A percentile compares a stretch with the other conserved stretches of the same genome.
These are phyloP conservation scores for Dasyurus viverrinus DNA, from an alignment of 2,113 vertebrate species.

Conservation along the genomic window DNA sequence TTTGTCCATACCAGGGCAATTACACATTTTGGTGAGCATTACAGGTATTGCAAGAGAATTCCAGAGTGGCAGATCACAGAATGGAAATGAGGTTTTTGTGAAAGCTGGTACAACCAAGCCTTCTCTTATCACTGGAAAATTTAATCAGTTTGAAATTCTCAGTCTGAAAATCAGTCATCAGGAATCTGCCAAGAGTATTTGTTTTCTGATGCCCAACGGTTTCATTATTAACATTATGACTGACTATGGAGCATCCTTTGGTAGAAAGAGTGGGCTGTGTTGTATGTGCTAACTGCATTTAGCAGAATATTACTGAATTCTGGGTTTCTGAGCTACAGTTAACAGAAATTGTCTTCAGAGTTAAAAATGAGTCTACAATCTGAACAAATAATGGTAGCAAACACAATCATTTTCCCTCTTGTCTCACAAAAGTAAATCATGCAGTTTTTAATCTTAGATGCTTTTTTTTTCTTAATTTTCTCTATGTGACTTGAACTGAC, in stretches of 20 bases:
- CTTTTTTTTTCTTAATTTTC: not conserved
- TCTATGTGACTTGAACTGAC: not conserved
- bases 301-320: slow-evolving; percentile 26
- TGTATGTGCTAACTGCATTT: not conserved
- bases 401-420: slow-evolving; percentile 19
- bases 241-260: slow-evolving; percentile 54
- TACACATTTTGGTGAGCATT: not conserved
- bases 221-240: slow-evolving; percentile 52
- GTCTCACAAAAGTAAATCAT: not conserved
- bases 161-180: slow-evolving; percentile 50
- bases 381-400: slow-evolving; percentile 8
- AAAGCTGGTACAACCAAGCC: slow-evolving; percentile 48
- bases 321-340: slow-evolving; percentile 10
- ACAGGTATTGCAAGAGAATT: slow-evolving; percentile 54
- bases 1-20: not conserved
- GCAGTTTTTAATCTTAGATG: not conserved
- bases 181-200: slow-evolving; percentile 66
- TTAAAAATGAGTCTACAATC: not conserved
- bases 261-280: slow-evolving; percentile 13
- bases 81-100: slow-evolving; percentile 58
- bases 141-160: slow-evolving; percentile 72
- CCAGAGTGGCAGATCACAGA: slow-evolving; percentile 27
- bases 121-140: slow-evolving; percentile 64
- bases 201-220: slow-evolving; percentile 41
- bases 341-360: slow-evolving; percentile 39